phyloP scores from a whole-genome alignment of 2,113 vertebrate species.

The Hassar affinis region DNA sequence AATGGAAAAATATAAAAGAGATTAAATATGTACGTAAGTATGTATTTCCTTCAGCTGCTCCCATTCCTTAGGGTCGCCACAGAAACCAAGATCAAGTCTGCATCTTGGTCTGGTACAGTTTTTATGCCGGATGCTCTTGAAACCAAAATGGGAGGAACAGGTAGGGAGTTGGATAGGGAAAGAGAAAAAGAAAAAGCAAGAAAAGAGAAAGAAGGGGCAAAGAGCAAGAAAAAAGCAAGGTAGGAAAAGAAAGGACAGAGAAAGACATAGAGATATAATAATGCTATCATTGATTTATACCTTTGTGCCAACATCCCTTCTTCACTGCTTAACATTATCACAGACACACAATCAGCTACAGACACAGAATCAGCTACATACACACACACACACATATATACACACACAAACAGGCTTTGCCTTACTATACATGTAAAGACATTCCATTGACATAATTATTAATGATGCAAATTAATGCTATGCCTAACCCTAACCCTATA shows the following conservation, averaged over 20 bases:
- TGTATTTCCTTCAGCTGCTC: too few relatives aligned
- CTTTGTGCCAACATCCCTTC: background rate
- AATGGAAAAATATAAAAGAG: background rate
- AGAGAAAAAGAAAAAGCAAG: background rate
- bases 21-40: too few relatives aligned
- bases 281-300: background rate
- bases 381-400: background rate
- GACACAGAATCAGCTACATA: background rate
- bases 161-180: background rate
- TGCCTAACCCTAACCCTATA: too few relatives aligned
- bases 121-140: too few relatives aligned
- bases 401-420: background rate
- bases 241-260: background rate
- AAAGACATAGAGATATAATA: background rate
- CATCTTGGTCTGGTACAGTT: too few relatives aligned
- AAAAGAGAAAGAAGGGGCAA: background rate
- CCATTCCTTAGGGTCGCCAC: too few relatives aligned
- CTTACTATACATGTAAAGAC: too few relatives aligned
- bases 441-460: too few relatives aligned
- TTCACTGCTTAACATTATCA: background rate
- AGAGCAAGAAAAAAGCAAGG: background rate
- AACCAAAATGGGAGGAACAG: background rate
- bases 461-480: too few relatives aligned
- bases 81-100: too few relatives aligned
- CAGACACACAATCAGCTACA: background rate